A percentile compares a stretch with the other conserved stretches of the same genome.
These are phyloP conservation scores for Lithosia quadra DNA, from an alignment of 2,888 invertebrate genomes.

Conservation along the genomic window DNA sequence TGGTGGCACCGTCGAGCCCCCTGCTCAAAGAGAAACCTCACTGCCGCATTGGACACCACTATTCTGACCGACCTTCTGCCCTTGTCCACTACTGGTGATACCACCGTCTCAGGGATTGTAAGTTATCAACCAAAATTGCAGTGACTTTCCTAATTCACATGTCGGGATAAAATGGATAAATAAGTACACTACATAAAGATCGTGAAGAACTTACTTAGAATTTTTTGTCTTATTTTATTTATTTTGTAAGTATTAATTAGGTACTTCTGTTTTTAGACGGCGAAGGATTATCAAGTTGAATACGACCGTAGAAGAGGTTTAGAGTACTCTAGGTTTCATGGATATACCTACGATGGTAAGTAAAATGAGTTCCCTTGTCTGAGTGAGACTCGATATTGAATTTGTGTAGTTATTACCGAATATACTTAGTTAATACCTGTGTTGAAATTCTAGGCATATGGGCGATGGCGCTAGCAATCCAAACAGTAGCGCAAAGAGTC, in stretches of 20 bases:
- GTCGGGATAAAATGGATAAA: not conserved
- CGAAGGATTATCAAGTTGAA: constrained; percentile 94
- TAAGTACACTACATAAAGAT: too few relatives aligned
- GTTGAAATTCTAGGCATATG: constrained; percentile 89
- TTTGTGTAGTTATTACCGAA: not conserved
- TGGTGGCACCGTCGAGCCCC: constrained; percentile 90
- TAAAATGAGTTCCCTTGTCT: constrained; percentile 26
- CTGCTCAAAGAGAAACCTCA: constrained; percentile 91
- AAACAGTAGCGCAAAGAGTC: constrained; percentile 93
- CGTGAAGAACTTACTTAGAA: not conserved
- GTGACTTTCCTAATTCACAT: not conserved
- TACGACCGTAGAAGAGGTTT: constrained; percentile 93
- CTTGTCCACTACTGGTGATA: constrained; percentile 94
- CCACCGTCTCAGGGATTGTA: constrained; percentile 96
- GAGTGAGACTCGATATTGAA: not conserved
- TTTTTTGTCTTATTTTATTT: not conserved
- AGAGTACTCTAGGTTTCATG: constrained; percentile 97
- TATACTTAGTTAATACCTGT: not conserved
- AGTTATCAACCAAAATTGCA: constrained; percentile 68
- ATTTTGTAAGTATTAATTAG: too few relatives aligned
- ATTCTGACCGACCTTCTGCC: constrained; percentile 96
- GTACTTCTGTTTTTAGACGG: constrained; percentile 88
- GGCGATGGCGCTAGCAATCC: constrained; percentile 98
- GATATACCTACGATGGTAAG: constrained; percentile 98
- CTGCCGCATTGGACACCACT: constrained; percentile 94